A percentile compares a stretch with the other conserved stretches of the same genome.
Conservation (phyloP, 2,888 invertebrate species). For the Chrysolina haemoptera region DNA sequence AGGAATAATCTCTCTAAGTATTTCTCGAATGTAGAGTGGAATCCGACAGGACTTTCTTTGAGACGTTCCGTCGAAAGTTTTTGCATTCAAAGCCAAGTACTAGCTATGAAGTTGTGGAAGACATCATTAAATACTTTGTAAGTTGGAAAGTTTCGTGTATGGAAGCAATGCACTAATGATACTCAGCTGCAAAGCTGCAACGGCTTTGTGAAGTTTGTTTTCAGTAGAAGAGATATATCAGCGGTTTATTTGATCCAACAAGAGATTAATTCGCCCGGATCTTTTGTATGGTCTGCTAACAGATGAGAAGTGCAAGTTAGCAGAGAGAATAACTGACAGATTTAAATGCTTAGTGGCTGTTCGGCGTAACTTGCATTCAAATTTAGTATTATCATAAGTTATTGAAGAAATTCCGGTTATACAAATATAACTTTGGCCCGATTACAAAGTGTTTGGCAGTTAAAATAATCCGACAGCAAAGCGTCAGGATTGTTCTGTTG, state of each 20-base stretch:
- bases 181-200: slow-evolving; percentile 29
- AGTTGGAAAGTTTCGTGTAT: slow-evolving; percentile 25
- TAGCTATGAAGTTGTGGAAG: slow-evolving; percentile 30
- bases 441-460: no score
- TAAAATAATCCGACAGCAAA: no score
- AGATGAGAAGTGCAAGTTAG: background rate
- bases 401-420: no score
- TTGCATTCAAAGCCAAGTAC: slow-evolving; percentile 27
- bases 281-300: slow-evolving; percentile 2
- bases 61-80: slow-evolving; percentile 25
- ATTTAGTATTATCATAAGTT: no score
- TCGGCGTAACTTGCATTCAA: no score
- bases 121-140: slow-evolving; percentile 40
- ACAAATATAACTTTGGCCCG: no score
- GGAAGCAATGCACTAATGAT: slow-evolving; percentile 34
- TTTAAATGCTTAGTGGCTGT: background rate
- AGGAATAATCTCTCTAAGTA: slow-evolving; percentile 26
- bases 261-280: background rate
- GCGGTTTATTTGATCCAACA: slow-evolving; percentile 21
- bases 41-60: slow-evolving; percentile 31
- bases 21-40: slow-evolving; percentile 3
- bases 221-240: slow-evolving; percentile 19
- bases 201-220: slow-evolving; percentile 32
- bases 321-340: background rate
- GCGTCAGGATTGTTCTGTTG: no score